A percentile compares a stretch with the other conserved stretches of the same genome.
These are phyloP conservation scores for Dromococcyx pavoninus DNA, from an alignment of 2,797 vertebrate species.

Conservation along the genomic window DNA sequence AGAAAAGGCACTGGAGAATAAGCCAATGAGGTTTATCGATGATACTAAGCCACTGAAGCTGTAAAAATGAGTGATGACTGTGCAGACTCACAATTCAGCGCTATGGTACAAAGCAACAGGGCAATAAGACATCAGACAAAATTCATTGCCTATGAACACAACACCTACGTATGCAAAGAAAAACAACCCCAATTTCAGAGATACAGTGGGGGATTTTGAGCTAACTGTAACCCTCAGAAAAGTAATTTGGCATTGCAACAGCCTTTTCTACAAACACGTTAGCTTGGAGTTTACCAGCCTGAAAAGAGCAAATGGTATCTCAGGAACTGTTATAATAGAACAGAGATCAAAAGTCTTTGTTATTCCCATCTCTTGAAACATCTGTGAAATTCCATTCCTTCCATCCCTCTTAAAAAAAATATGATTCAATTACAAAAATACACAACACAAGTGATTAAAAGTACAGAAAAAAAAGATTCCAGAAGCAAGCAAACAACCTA, in stretches of 20 bases:
- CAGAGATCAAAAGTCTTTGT: not conserved
- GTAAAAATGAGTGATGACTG: not conserved
- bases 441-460: not conserved
- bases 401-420: not conserved
- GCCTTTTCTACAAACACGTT: not conserved
- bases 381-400: not conserved
- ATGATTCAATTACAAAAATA: not conserved
- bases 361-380: not conserved
- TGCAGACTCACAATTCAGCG: not conserved
- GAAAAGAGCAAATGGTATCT: not conserved
- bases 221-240: not conserved
- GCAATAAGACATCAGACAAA: not conserved
- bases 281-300: not conserved
- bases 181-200: not conserved
- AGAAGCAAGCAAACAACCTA: not conserved
- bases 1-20: not conserved
- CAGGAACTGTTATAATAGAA: not conserved
- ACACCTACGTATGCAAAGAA: not conserved
- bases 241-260: not conserved
- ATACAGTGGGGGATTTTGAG: not conserved
- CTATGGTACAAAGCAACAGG: not conserved
- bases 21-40: not conserved
- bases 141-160: not conserved
- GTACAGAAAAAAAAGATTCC: not conserved
- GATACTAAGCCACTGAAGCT: not conserved